These are phyloP conservation scores for Platorchestia sp. DNA, from an alignment of 1,140 invertebrate species.

Conservation along the genomic window DNA sequence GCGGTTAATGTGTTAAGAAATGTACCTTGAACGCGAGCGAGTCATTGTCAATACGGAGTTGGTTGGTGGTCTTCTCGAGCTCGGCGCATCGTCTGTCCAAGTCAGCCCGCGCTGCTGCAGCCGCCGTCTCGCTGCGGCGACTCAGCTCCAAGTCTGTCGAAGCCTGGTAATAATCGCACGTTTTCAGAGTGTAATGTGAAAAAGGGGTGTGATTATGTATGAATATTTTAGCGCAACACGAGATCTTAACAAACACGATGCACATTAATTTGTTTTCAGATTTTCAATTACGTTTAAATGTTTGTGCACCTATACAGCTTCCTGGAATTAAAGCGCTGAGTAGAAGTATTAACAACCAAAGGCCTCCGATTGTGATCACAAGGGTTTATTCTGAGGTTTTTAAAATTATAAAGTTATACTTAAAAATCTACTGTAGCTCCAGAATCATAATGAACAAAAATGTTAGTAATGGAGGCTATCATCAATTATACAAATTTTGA, in stretches of 20 bases:
- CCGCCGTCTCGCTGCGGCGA: constrained; percentile 20
- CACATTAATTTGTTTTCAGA: neutral
- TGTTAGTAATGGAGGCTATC: neutral
- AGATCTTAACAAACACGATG: neutral
- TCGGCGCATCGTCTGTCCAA: neutral
- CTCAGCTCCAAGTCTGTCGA: constrained; percentile 43
- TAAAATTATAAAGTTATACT: neutral
- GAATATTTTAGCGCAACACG: too few relatives aligned
- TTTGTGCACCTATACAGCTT: neutral
- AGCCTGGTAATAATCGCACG: neutral
- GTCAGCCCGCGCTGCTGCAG: neutral
- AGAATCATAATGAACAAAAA: neutral
- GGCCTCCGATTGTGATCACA: neutral
- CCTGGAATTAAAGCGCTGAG: neutral
- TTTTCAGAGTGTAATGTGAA: neutral
- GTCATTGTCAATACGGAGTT: constrained; percentile 36
- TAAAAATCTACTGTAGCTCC: neutral
- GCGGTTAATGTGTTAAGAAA: neutral
- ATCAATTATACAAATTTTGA: neutral
- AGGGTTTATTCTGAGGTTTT: neutral
- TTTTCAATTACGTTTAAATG: too few relatives aligned
- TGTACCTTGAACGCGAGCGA: neutral
- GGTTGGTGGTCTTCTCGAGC: neutral
- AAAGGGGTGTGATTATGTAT: neutral
- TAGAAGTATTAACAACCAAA: neutral